Conservation (phyloP, 2,797 vertebrate species). For the Dryobates pubescens region DNA sequence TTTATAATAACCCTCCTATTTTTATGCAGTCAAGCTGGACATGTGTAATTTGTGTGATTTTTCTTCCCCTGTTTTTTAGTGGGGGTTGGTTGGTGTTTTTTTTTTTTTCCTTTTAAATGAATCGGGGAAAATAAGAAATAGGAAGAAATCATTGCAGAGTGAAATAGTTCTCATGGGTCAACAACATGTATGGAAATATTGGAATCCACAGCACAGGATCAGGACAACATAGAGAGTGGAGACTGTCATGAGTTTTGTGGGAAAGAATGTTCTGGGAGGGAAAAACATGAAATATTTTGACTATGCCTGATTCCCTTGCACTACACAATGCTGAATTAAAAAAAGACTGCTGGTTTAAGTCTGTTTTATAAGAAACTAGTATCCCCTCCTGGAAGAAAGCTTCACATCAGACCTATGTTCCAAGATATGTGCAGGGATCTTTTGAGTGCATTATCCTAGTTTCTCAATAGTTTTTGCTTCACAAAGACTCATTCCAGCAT, state of each 20-base stretch:
- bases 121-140: background rate
- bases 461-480: background rate
- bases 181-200: background rate
- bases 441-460: background rate
- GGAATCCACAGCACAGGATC: background rate
- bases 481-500: background rate
- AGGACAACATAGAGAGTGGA: background rate
- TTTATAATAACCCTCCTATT: background rate
- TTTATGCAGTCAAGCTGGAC: background rate
- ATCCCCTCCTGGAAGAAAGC: background rate
- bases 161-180: background rate
- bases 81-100: too few relatives aligned
- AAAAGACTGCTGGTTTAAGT: too few relatives aligned
- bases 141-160: background rate
- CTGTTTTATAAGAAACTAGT: too few relatives aligned
- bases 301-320: too few relatives aligned
- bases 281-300: too few relatives aligned
- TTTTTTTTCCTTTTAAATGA: background rate
- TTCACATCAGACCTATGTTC: background rate
- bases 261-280: background rate
- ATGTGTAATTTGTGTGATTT: background rate
- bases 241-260: background rate
- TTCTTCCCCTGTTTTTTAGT: too few relatives aligned
- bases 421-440: background rate
- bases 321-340: too few relatives aligned